A percentile compares a stretch with the other conserved stretches of the same genome.
Conservation (phyloP, 2,888 invertebrate genomes). For the Drosophila rubida region DNA sequence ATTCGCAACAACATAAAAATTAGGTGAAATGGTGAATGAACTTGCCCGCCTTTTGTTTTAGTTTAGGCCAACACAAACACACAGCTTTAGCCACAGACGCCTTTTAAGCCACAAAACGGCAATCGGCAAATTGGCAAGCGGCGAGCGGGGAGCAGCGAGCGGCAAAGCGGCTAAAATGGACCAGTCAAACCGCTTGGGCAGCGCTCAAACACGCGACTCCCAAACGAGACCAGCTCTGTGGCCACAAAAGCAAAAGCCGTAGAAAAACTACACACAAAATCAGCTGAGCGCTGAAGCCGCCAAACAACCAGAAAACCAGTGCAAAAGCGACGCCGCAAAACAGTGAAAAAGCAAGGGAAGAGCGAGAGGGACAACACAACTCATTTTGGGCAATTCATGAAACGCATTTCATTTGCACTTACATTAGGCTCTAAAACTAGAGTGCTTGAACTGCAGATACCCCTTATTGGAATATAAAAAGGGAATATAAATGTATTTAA, state of each 20-base stretch:
- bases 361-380: not conserved
- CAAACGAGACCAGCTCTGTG: slow-evolving; percentile 61
- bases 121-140: slow-evolving; percentile 3
- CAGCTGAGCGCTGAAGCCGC: slow-evolving; percentile 34
- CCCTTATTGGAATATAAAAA: not conserved
- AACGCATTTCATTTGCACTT: slow-evolving; percentile 35
- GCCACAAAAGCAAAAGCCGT: slow-evolving; percentile 26
- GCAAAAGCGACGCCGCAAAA: not conserved
- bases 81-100: not conserved
- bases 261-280: slow-evolving; percentile 22
- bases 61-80: slow-evolving; percentile 44
- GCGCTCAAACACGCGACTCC: slow-evolving; percentile 55
- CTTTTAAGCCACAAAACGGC: slow-evolving; percentile 13
- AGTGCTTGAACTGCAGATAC: slow-evolving; percentile 1
- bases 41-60: slow-evolving; percentile 62
- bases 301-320: not conserved
- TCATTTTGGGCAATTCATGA: slow-evolving; percentile 11
- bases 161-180: slow-evolving; percentile 46
- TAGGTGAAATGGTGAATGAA: slow-evolving; percentile 76
- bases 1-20: slow-evolving; percentile 49
- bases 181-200: slow-evolving; percentile 67
- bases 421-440: too few species aligned
- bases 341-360: not conserved
- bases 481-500: too few species aligned
- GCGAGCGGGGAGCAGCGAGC: not conserved